Percentiles rank a stretch among this genome's conserved stretches.
phyloP scores from a whole-genome alignment of 2,888 invertebrate species.

The Drosophila emarginata region DNA sequence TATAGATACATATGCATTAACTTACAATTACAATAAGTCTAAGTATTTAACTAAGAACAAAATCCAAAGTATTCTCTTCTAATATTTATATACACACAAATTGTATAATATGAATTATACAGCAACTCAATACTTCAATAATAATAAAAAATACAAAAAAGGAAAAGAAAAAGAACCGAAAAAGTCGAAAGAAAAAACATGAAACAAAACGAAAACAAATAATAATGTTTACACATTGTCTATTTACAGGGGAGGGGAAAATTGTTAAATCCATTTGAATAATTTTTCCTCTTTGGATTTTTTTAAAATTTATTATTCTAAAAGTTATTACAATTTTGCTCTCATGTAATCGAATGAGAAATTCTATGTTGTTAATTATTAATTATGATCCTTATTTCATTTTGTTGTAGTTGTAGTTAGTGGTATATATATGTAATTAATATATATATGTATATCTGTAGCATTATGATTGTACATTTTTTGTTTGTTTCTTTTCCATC shows the following conservation, averaged over 20 bases:
- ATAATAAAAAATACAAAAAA: slow-evolving; percentile 28
- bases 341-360: neutral
- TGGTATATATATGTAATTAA: slow-evolving; percentile 26
- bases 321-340: neutral
- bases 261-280: neutral
- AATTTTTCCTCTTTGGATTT: neutral
- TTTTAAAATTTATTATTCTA: neutral
- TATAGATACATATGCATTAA: slow-evolving; percentile 12
- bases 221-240: neutral
- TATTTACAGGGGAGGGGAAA: neutral
- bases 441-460: slow-evolving; percentile 4
- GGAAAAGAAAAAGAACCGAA: slow-evolving; percentile 18
- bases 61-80: slow-evolving; percentile 69
- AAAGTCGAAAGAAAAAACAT: slow-evolving; percentile 5
- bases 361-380: slow-evolving; percentile 32
- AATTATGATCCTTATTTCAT: slow-evolving; percentile 30
- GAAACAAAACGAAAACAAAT: neutral
- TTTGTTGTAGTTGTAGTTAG: slow-evolving; percentile 33
- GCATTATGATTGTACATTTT: slow-evolving; percentile 39
- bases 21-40: slow-evolving; percentile 3
- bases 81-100: slow-evolving; percentile 65
- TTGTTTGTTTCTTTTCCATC: slow-evolving; percentile 57
- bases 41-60: slow-evolving; percentile 60
- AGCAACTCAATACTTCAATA: slow-evolving; percentile 36
- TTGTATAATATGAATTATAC: slow-evolving; percentile 34